A percentile compares a stretch with the other conserved stretches of the same genome.
Evolutionary conservation across 2,888 invertebrate species (phyloP).

Genomic region (Nemurella pictetii): DNA sequence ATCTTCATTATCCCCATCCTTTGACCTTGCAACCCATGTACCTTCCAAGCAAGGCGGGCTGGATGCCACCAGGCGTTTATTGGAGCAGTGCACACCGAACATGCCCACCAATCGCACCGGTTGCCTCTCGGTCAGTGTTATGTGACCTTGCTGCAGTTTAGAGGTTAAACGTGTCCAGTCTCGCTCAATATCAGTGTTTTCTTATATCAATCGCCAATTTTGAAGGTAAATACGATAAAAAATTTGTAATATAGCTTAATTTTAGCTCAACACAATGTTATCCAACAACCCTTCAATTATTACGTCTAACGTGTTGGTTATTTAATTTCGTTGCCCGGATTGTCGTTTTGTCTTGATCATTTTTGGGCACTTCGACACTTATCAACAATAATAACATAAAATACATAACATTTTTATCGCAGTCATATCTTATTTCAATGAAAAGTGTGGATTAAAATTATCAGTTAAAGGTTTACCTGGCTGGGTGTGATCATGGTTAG

Average conservation of each 20-base stretch:
- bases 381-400: not conserved
- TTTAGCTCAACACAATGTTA: not conserved
- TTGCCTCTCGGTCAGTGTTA: not conserved
- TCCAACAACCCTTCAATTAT: not conserved
- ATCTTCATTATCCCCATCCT: no score
- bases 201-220: not conserved
- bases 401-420: not conserved
- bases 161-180: not conserved
- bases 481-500: not conserved
- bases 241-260: not conserved
- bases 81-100: no score
- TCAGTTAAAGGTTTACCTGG: not conserved
- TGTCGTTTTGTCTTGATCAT: not conserved
- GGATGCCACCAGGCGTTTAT: no score
- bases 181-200: not conserved
- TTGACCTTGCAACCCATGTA: no score
- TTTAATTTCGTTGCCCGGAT: not conserved
- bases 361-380: not conserved
- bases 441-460: not conserved
- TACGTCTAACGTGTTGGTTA: no score
- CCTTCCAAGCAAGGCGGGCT: no score
- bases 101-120: no score
- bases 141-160: not conserved
- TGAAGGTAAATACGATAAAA: not conserved
- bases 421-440: not conserved